phyloP scores from a whole-genome alignment of 1,140 invertebrate species.

The Drosophila persimilis region DNA sequence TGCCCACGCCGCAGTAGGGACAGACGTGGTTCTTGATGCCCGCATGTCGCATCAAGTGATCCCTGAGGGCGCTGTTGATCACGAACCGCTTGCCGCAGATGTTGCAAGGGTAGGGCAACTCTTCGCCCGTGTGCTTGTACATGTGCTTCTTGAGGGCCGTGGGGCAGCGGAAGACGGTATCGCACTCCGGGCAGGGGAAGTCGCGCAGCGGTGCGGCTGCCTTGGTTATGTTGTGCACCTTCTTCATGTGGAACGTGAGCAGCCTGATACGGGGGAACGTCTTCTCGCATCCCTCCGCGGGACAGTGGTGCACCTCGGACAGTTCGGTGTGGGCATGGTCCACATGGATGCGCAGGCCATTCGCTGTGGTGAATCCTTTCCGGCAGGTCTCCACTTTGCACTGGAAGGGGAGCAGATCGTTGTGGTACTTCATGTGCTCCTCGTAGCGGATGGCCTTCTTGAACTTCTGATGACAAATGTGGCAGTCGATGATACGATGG shows the following conservation, averaged over 20 bases:
- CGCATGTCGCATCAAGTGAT: slow-evolving; percentile 78
- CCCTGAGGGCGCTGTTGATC: slow-evolving; percentile 72
- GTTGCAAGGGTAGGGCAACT: slow-evolving; percentile 85
- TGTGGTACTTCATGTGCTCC: slow-evolving; percentile 81
- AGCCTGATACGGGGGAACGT: slow-evolving; percentile 74
- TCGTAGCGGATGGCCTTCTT: slow-evolving; percentile 76
- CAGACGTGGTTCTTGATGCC: slow-evolving; percentile 81
- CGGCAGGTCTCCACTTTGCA: slow-evolving; percentile 73
- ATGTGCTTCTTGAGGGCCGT: slow-evolving; percentile 84
- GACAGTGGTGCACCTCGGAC: slow-evolving; percentile 68
- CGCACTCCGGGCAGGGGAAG: slow-evolving; percentile 75
- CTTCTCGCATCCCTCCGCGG: slow-evolving; percentile 70
- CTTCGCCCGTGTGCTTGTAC: slow-evolving; percentile 84
- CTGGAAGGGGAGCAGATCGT: slow-evolving; percentile 76
- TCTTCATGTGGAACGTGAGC: slow-evolving; percentile 78
- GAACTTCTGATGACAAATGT: slow-evolving; percentile 80
- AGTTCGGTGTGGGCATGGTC: slow-evolving; percentile 76
- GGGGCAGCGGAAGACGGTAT: slow-evolving; percentile 77
- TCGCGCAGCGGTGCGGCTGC: slow-evolving; percentile 64
- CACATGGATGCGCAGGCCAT: slow-evolving; percentile 74
- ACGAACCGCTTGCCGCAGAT: slow-evolving; percentile 84
- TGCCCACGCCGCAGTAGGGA: slow-evolving; percentile 77
- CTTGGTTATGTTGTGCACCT: slow-evolving; percentile 74
- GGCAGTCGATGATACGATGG: slow-evolving; percentile 75
- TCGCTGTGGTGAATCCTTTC: slow-evolving; percentile 79